A percentile compares a stretch with the other conserved stretches of the same genome.
Conservation (phyloP, 2,888 invertebrate species). For the Agrotis clavis region DNA sequence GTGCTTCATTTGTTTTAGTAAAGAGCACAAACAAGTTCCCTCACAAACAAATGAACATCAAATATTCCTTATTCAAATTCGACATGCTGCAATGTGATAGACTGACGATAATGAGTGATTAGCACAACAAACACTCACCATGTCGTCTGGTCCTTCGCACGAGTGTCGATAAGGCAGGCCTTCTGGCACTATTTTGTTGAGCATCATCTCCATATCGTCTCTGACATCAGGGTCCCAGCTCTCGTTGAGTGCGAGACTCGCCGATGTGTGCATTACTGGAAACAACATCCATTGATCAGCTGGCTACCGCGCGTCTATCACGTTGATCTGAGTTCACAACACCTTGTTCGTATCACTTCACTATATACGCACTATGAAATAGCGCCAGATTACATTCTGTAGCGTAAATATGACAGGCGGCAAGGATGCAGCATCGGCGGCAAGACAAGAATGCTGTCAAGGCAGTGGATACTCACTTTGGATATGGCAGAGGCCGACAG, state of each 20-base stretch:
- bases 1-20: conserved; percentile 31
- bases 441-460: conserved; percentile 75
- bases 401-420: conserved; percentile 80
- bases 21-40: neutral
- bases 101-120: conserved; percentile 42
- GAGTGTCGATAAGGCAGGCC: conserved; percentile 98
- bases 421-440: conserved; percentile 85
- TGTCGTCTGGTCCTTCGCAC: conserved; percentile 99
- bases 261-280: conserved; percentile 99
- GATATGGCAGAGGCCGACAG: conserved; percentile 98
- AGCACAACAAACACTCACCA: conserved; percentile 93
- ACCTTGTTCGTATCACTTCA: conserved; percentile 61
- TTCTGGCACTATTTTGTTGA: conserved; percentile 99
- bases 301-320: conserved; percentile 67
- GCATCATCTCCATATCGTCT: conserved; percentile 99
- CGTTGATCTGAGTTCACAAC: conserved; percentile 51
- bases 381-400: conserved; percentile 70
- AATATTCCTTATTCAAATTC: conserved; percentile 42
- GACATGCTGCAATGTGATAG: conserved; percentile 32
- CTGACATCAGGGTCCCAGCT: conserved; percentile 99
- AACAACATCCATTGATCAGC: conserved; percentile 84
- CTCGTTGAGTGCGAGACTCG: conserved; percentile 99
- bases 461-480: conserved; percentile 95
- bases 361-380: conserved; percentile 64
- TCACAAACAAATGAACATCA: conserved; percentile 47